phyloP scores from a whole-genome alignment of 2,797 vertebrate genomes.

The Megaceryle alcyon region DNA sequence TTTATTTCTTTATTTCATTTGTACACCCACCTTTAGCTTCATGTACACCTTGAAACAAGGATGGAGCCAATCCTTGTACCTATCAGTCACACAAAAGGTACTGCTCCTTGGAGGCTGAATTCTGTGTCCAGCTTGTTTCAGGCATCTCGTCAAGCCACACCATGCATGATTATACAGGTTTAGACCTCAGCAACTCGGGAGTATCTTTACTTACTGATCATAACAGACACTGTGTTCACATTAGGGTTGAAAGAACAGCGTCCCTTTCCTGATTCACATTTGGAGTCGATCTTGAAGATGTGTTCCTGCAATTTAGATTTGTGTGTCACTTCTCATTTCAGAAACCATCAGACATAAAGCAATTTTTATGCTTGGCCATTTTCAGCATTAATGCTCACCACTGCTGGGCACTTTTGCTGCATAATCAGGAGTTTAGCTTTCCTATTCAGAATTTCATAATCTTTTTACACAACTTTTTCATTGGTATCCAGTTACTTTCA shows the following conservation, averaged over 20 bases:
- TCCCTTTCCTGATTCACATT: slow-evolving; percentile 94
- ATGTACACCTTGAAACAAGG: neutral
- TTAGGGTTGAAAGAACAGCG: slow-evolving; percentile 96
- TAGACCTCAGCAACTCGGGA: neutral
- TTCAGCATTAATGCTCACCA: neutral
- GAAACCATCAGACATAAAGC: neutral
- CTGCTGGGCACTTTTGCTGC: neutral
- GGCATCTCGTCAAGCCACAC: neutral
- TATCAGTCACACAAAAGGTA: neutral
- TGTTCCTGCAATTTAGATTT: slow-evolving; percentile 85
- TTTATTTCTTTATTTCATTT: neutral
- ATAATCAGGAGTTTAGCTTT: neutral
- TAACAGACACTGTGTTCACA: slow-evolving; percentile 95
- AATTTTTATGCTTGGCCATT: neutral
- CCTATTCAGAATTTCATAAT: neutral
- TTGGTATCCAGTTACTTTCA: neutral
- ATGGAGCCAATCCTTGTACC: neutral
- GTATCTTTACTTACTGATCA: slow-evolving; percentile 92
- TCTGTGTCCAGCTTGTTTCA: neutral
- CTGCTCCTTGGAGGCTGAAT: neutral
- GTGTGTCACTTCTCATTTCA: slow-evolving; percentile 1
- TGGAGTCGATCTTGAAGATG: slow-evolving; percentile 92
- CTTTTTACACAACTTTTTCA: neutral
- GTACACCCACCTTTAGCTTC: neutral
- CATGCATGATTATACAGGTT: neutral